phyloP scores from a whole-genome alignment of 2,888 invertebrate species.

The Lithosia quadra region DNA sequence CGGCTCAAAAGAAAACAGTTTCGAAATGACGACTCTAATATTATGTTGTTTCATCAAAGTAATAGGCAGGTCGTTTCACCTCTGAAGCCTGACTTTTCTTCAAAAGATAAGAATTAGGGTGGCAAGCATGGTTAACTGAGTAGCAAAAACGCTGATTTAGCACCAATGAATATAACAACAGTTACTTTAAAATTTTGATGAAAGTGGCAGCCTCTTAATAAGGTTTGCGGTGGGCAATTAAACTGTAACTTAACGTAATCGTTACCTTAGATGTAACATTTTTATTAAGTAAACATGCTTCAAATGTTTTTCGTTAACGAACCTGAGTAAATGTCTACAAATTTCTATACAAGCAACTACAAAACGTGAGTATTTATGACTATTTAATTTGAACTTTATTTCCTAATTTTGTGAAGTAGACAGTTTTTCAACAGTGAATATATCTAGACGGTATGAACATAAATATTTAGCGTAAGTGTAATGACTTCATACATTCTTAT shows the following conservation, averaged over 20 bases:
- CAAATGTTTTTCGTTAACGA: constrained; percentile 17
- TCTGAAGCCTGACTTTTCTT: constrained; percentile 63
- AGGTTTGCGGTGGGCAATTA: background rate
- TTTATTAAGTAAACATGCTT: constrained; percentile 35
- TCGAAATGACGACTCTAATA: constrained; percentile 65
- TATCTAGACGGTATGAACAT: constrained; percentile 58
- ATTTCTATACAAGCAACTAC: constrained; percentile 65
- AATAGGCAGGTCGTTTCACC: constrained; percentile 68
- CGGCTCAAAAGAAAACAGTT: constrained; percentile 54
- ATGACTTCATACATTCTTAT: background rate
- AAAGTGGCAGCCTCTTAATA: constrained; percentile 8
- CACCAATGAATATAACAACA: constrained; percentile 25
- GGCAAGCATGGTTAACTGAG: constrained; percentile 55
- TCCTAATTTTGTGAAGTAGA: constrained; percentile 57
- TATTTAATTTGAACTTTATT: constrained; percentile 71
- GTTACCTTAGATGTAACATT: constrained; percentile 21
- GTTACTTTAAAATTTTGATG: constrained; percentile 9
- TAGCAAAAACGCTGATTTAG: constrained; percentile 53
- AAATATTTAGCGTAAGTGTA: background rate
- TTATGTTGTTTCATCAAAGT: constrained; percentile 76
- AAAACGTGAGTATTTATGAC: constrained; percentile 55
- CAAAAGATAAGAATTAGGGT: constrained; percentile 62
- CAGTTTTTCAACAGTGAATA: constrained; percentile 58
- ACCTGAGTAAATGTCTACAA: constrained; percentile 61
- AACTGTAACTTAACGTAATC: constrained; percentile 12